Evolutionary conservation across 2,888 invertebrate species (phyloP).

Genomic region (Lithophane semibrunnea): DNA sequence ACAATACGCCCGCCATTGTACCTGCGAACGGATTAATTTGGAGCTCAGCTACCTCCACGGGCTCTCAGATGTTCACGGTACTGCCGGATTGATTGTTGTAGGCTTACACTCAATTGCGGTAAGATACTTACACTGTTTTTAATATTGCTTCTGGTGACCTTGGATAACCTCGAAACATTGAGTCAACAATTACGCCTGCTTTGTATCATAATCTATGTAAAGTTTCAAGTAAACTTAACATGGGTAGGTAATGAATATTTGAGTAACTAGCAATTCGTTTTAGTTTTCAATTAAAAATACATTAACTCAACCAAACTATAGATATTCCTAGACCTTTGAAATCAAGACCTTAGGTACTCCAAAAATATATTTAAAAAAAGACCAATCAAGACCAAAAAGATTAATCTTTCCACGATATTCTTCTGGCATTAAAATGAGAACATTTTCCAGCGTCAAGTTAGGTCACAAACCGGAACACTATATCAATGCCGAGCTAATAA

Average conservation of each 20-base stretch:
- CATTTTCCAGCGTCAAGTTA: constrained; percentile 27
- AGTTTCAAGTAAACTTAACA: not conserved
- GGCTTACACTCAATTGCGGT: not conserved
- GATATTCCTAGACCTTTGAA: no score
- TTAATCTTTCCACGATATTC: not conserved
- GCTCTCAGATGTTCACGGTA: constrained; percentile 16
- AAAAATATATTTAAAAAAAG: not conserved
- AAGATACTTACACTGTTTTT: constrained; percentile 6
- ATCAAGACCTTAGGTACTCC: not conserved
- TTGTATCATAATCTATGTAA: not conserved
- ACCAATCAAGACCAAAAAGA: not conserved
- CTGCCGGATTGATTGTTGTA: constrained; percentile 39
- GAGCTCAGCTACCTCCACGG: constrained; percentile 49
- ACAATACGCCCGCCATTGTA: constrained; percentile 66
- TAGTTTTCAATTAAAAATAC: not conserved
- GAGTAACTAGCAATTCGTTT: not conserved
- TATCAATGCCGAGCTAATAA: constrained; percentile 63
- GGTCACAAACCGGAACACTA: constrained; percentile 57
- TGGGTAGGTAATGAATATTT: not conserved
- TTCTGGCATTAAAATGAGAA: constrained; percentile 2
- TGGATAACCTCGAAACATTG: not conserved
- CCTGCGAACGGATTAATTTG: constrained; percentile 70
- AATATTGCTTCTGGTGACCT: not conserved
- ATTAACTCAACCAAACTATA: not conserved
- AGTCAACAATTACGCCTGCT: not conserved